Evolutionary conservation across 2,888 invertebrate genomes (phyloP), one percentile per base, ranked within the genome.

Genomic region (Drosophila nigricruria): DNA sequence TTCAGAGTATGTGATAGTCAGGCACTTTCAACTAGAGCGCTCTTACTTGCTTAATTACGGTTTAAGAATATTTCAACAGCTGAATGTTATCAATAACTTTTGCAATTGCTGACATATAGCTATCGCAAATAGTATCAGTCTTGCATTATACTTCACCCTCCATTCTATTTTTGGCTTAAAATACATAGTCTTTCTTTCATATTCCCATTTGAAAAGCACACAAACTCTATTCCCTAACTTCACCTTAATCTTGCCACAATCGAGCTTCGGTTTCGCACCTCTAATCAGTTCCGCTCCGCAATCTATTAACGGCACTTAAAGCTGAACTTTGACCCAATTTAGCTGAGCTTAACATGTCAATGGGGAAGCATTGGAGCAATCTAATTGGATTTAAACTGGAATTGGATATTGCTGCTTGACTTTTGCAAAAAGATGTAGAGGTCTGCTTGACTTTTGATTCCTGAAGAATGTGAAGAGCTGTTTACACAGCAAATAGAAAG

Each of bases 381-480:
- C 25, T 68, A 68, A 45, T 75, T 60, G 54, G 56, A 58, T 12
- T 58, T 38, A 47, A 47, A 38, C 47, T 36, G 18, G 1, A 47
- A 47, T 36, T 10, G 14, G 18, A 58, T 27, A 47, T 14, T 25
- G 18, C 30, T n/a, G 30, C n/a, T 14, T 5, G 18, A 47, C 14
- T 34, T 27, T 16, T 16, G 9, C 18, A 1, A 9, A 32, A 34
- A 47, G 9, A 34, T 32, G 14, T 16, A 9, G 43, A 57, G 20
- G 30, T 20, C 25, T 25, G 20, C 14, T 67, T 36, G 27, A 42
- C 12, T 23, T 30, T 4, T 25, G 43, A 18, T 32, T 50, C 6
- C 10, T 34, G 36, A 60, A n/a, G 47, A 32, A 25, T 53, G 45
- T 32, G 42, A 57, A 45, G 16, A 58, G 50, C n/a, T 71, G 38